phyloP scores from a whole-genome alignment of 2,888 invertebrate species.

The Clunio marinus region DNA sequence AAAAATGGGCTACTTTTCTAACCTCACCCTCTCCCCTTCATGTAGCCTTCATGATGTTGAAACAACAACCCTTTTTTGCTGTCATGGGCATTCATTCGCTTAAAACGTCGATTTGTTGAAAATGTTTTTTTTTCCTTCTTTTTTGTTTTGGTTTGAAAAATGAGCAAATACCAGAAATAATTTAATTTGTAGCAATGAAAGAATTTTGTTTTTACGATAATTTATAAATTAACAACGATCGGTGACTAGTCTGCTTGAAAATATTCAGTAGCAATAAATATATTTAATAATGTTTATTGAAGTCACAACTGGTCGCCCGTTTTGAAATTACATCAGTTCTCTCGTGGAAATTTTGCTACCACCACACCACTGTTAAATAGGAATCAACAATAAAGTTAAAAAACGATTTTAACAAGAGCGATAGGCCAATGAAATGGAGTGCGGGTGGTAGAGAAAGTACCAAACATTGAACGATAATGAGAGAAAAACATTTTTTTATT shows the following conservation, averaged over 20 bases:
- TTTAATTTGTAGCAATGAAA: conserved; percentile 31
- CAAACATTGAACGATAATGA: conserved; percentile 7
- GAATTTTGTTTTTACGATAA: conserved; percentile 1
- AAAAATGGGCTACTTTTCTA: conserved; percentile 5
- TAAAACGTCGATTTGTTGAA: conserved; percentile 18
- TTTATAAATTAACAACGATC: not conserved
- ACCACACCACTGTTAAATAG: not conserved
- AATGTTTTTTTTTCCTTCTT: not conserved
- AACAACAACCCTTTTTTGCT: no score
- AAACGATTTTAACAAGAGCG: not conserved
- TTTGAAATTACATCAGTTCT: no score
- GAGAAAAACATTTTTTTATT: not conserved
- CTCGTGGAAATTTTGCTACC: no score
- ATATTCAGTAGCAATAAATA: no score
- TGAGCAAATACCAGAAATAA: conserved; percentile 36
- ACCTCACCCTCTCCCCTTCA: not conserved
- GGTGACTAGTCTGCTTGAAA: no score
- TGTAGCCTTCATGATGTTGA: not conserved
- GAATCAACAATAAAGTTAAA: conserved; percentile 16
- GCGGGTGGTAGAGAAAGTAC: not conserved
- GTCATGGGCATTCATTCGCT: conserved; percentile 14
- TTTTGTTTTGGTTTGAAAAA: conserved; percentile 24
- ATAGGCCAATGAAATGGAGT: not conserved
- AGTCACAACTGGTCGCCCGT: no score
- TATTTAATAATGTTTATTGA: no score